Base-by-base conservation (phyloP, 2,797 vertebrate genomes). In the Parauchenoglanis ngamensis region DNA sequence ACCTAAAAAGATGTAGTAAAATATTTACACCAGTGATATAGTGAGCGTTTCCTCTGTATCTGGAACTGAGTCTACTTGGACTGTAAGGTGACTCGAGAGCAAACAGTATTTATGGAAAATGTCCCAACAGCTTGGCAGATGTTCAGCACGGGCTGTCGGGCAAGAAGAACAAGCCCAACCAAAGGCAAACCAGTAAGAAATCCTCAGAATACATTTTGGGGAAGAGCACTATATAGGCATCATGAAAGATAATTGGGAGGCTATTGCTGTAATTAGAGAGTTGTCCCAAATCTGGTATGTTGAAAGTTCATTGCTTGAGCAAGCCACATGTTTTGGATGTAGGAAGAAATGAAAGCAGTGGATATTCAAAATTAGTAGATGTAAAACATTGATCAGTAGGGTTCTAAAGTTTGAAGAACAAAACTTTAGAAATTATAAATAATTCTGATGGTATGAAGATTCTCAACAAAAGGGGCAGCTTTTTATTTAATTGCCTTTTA, bases 41-140 rank as follows among this genome's bases (percentile, higher is more conserved):
- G 49, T 31, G 11, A 70, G 52, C 35, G 25, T 19, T 70, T 84
- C 12, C n/a, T 68, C 28, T 12, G 11, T 67, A 61, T 79, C 11
- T 85, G 49, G 35, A 54, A 25, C 46, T n/a, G 35, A 23, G 73
- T 65, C 57, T 63, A 15, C 28, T 67, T 2, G 31, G 77, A 73
- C 63, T 90, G 83, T 84, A 87, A 88, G n/a, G 40, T 89, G 83
- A 88, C 68, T 54, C 84, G 56, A 85, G 72, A 65, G 72, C 85
- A 88, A 49, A 80, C 78, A 81, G 80, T 77, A 75, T 76, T 54
- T 70, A 87, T 78, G 46, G 59, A 49, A 90, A 85, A 65, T 76
- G 79, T 84, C 56, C 21, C 40, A 88, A 84, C 70, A 84, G n/a
- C 54, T 57, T 84, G 79, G 78, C 75, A 86, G 70, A 46, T 67